These are phyloP conservation scores for Gymnoscopelus braueri DNA, from an alignment of 2,797 vertebrate genomes.

Conservation along the genomic window DNA sequence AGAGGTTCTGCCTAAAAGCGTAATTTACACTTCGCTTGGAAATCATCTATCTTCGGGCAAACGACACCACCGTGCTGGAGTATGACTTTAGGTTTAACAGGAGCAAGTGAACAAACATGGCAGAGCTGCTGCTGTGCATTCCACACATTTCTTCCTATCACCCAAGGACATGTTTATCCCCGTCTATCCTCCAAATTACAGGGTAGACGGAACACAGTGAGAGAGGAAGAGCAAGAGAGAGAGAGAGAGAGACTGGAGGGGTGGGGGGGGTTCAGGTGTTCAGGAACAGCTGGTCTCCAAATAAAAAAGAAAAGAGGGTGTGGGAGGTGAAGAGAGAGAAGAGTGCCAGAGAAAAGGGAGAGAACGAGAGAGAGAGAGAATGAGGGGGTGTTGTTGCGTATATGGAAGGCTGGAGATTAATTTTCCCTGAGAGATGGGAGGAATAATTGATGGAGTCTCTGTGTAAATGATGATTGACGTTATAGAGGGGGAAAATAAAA, in stretches of 20 bases:
- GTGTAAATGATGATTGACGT: slow-evolving; percentile 57
- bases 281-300: slow-evolving; percentile 76
- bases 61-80: too few relatives aligned
- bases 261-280: slow-evolving; percentile 76
- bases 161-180: slow-evolving; percentile 77
- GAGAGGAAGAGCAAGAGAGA: slow-evolving; percentile 3
- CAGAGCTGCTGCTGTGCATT: slow-evolving; percentile 61
- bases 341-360: neutral
- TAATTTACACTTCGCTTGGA: too few relatives aligned
- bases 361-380: slow-evolving; percentile 19
- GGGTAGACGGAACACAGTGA: slow-evolving; percentile 40
- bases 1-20: too few relatives aligned
- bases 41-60: too few relatives aligned
- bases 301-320: slow-evolving; percentile 43
- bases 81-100: slow-evolving; percentile 14
- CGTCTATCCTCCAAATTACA: slow-evolving; percentile 74
- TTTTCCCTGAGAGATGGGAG: slow-evolving; percentile 61
- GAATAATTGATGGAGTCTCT: slow-evolving; percentile 47
- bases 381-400: slow-evolving; percentile 8
- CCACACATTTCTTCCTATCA: slow-evolving; percentile 68
- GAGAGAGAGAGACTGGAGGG: slow-evolving; percentile 9
- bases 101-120: slow-evolving; percentile 54
- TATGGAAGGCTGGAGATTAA: slow-evolving; percentile 50
- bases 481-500: slow-evolving; percentile 19
- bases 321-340: slow-evolving; percentile 19